Percentiles rank a stretch among this genome's conserved stretches.
These are phyloP conservation scores for Gulo gulo DNA, from an alignment of 2,113 vertebrate species.

Conservation along the genomic window DNA sequence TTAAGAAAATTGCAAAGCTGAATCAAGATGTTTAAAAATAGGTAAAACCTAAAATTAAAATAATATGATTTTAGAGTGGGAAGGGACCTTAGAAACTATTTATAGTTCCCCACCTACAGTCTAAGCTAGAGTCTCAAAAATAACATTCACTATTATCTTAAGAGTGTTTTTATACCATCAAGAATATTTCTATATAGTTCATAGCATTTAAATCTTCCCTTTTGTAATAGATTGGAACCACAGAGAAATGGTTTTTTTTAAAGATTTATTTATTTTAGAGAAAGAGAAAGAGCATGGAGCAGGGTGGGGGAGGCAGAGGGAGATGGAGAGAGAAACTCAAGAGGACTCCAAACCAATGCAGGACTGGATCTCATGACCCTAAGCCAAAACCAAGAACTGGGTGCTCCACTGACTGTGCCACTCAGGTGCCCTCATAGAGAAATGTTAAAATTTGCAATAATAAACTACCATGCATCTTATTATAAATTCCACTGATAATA, in stretches of 20 bases:
- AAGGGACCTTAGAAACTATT: background rate
- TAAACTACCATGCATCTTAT: background rate
- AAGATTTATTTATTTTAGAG: background rate
- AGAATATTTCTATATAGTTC: background rate
- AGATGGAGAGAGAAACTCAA: background rate
- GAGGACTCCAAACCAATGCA: background rate
- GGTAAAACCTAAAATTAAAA: constrained; percentile 14
- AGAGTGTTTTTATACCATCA: background rate
- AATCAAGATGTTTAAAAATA: background rate
- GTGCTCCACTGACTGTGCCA: background rate
- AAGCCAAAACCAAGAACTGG: background rate
- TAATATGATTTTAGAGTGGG: background rate
- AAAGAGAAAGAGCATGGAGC: background rate
- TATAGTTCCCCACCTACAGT: background rate
- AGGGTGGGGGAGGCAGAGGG: background rate
- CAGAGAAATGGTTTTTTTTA: background rate
- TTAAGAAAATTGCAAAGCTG: background rate
- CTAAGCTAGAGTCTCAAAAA: background rate
- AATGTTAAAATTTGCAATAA: background rate
- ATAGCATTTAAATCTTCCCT: background rate
- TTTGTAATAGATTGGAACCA: background rate
- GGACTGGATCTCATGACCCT: background rate
- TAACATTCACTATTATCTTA: background rate
- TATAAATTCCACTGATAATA: background rate
- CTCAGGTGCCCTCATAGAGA: background rate